These are phyloP conservation scores for Penelope pileata DNA, from an alignment of 2,113 vertebrate species.

Conservation along the genomic window DNA sequence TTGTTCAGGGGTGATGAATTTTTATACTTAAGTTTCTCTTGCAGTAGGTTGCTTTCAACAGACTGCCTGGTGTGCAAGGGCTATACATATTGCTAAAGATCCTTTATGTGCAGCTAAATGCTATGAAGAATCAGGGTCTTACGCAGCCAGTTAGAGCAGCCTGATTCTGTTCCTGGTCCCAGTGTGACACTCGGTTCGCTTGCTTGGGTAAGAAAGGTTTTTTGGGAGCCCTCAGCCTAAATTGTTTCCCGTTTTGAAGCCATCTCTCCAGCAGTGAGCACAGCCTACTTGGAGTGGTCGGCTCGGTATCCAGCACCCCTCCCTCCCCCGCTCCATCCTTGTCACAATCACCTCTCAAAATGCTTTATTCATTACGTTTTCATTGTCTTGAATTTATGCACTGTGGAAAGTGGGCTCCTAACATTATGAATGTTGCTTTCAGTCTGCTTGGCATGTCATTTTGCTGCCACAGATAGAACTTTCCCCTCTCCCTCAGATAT, in stretches of 20 bases:
- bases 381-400: slow-evolving; percentile 51
- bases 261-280: not conserved
- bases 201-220: not conserved
- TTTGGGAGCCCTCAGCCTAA: not conserved
- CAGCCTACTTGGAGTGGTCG: not conserved
- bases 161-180: not conserved
- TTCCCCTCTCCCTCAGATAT: not conserved
- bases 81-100: not conserved
- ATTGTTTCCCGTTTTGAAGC: not conserved
- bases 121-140: not conserved
- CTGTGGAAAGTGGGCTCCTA: slow-evolving; percentile 17
- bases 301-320: not conserved
- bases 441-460: not conserved
- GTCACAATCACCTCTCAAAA: slow-evolving; percentile 52
- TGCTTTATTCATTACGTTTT: slow-evolving; percentile 41
- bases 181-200: rapidly evolving
- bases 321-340: not conserved
- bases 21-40: not conserved
- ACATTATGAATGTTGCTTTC: slow-evolving; percentile 22
- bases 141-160: not conserved
- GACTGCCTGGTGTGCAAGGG: not conserved
- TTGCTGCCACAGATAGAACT: not conserved
- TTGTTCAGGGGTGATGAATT: not conserved
- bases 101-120: not conserved
- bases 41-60: not conserved